Percentiles rank a stretch among this genome's conserved stretches.
phyloP scores from a whole-genome alignment of 2,888 invertebrate genomes.

The Chrysomela aeneicollis region DNA sequence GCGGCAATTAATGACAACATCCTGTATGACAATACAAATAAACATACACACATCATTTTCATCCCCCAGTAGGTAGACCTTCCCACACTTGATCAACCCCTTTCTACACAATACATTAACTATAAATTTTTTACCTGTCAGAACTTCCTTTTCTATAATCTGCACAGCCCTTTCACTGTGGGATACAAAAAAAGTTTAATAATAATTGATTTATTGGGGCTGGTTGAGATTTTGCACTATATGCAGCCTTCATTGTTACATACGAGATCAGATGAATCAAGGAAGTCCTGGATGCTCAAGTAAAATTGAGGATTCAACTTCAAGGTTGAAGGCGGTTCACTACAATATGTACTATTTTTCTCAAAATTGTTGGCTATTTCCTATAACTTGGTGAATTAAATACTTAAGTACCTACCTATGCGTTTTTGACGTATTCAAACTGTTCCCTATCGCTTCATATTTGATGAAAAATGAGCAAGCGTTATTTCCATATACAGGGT shows the following conservation, averaged over 20 bases:
- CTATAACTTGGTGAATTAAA: too few relatives aligned
- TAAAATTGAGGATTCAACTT: too few relatives aligned
- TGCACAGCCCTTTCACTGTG: constrained; percentile 24
- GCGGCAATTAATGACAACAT: background rate
- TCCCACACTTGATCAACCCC: constrained; percentile 1
- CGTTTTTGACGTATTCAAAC: too few relatives aligned
- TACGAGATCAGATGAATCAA: too few relatives aligned
- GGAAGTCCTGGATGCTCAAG: too few relatives aligned
- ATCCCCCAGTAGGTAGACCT: constrained; percentile 1
- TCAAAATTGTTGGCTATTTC: too few relatives aligned
- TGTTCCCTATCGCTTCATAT: too few relatives aligned
- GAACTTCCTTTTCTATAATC: constrained; percentile 27
- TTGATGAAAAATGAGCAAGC: too few relatives aligned
- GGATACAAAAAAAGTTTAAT: constrained; percentile 26
- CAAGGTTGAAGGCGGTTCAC: too few relatives aligned
- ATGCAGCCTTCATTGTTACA: background rate
- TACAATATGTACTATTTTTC: too few relatives aligned
- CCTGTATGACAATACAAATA: constrained; percentile 4
- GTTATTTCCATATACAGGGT: too few relatives aligned
- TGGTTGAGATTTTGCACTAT: constrained; percentile 33
- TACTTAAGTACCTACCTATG: too few relatives aligned
- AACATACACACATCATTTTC: constrained; percentile 7
- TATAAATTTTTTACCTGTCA: constrained; percentile 31
- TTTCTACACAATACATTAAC: background rate
- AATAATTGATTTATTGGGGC: constrained; percentile 39